A percentile compares a stretch with the other conserved stretches of the same genome.
These are phyloP conservation scores for Aphelenchoides fujianensis DNA, from an alignment of 1,140 invertebrate genomes.

Conservation along the genomic window DNA sequence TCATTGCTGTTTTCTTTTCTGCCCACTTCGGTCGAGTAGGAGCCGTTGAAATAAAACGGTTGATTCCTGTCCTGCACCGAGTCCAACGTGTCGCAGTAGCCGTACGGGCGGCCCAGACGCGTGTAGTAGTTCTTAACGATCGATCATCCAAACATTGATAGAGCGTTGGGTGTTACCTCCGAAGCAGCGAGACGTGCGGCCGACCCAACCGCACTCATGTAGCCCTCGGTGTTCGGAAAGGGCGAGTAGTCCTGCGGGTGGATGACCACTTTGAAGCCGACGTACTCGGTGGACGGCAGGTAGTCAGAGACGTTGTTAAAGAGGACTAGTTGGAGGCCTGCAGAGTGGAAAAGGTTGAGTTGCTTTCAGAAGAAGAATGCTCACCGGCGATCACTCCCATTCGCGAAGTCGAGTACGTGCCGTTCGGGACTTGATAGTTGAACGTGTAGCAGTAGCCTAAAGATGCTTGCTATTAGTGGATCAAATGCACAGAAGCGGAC, in stretches of 20 bases:
- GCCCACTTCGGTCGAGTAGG: conserved; percentile 24
- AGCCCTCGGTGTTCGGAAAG: conserved; percentile 20
- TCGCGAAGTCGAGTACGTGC: neutral
- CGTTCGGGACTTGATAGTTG: conserved; percentile 5
- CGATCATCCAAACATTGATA: neutral
- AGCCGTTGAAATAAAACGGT: conserved; percentile 27
- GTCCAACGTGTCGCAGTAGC: conserved; percentile 30
- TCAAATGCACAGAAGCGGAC: no score
- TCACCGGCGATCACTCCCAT: neutral
- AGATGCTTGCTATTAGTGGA: no score
- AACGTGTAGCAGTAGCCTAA: conserved; percentile 23
- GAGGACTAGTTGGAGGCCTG: conserved; percentile 13
- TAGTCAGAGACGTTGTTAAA: conserved; percentile 3
- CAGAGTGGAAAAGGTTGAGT: conserved; percentile 9
- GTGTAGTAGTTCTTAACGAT: conserved; percentile 26
- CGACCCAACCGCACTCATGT: neutral
- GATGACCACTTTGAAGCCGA: conserved; percentile 24
- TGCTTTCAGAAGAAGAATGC: neutral
- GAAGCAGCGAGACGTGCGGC: neutral
- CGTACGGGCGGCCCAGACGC: conserved; percentile 22
- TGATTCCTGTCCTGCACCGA: conserved; percentile 9
- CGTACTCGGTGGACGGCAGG: conserved; percentile 9
- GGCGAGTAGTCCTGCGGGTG: conserved; percentile 5
- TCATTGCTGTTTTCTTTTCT: neutral
- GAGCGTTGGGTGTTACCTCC: neutral